These are phyloP conservation scores for Acanthococcus lagerstroemiae DNA, from an alignment of 2,888 invertebrate species.

Conservation along the genomic window DNA sequence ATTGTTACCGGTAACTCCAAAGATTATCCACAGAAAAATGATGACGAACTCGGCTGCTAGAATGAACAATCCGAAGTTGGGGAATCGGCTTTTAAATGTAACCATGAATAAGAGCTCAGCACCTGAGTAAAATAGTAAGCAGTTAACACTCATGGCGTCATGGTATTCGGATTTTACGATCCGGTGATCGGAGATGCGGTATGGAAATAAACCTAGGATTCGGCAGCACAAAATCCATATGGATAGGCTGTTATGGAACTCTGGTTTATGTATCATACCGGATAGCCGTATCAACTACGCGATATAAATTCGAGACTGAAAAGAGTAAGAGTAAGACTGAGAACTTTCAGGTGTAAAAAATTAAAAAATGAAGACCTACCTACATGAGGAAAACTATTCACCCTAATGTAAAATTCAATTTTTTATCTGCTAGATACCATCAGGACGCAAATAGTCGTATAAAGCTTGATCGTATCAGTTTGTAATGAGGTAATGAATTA, in stretches of 20 bases:
- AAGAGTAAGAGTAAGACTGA: background rate
- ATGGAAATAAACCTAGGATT: slow-evolving; percentile 12
- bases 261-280: too few species aligned
- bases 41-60: background rate
- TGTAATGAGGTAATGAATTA: too few species aligned
- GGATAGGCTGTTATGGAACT: too few species aligned
- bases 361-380: background rate
- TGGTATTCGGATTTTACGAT: background rate
- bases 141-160: background rate
- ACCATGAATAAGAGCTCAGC: slow-evolving; percentile 9
- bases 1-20: background rate
- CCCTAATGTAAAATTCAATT: background rate
- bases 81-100: background rate
- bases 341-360: background rate
- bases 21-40: background rate
- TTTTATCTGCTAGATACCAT: too few species aligned
- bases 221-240: slow-evolving; percentile 3
- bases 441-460: too few species aligned
- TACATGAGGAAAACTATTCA: background rate
- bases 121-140: background rate
- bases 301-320: background rate
- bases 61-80: slow-evolving; percentile 8
- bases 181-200: background rate
- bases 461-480: too few species aligned
- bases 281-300: background rate